Conservation (phyloP, 2,797 vertebrate species). For the Orestias chungarensis region DNA sequence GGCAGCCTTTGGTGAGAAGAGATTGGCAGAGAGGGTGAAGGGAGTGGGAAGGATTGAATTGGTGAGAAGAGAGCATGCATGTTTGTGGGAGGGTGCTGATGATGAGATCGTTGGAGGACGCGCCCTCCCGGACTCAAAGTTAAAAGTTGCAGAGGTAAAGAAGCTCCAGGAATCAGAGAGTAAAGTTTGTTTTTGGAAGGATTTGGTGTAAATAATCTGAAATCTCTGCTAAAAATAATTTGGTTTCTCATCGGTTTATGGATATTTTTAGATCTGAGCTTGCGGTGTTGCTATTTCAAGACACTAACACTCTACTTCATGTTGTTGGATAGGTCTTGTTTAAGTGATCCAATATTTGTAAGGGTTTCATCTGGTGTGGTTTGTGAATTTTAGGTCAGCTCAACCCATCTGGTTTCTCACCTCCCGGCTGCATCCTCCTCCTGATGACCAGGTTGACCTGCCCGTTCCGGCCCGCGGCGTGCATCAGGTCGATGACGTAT, state of each 20-base stretch:
- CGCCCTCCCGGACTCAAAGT: slow-evolving; percentile 6
- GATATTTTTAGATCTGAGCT: too few relatives aligned
- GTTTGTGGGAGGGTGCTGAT: slow-evolving; percentile 19
- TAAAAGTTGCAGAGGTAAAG: slow-evolving; percentile 22
- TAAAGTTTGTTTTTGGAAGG: slow-evolving; percentile 8
- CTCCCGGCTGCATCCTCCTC: slow-evolving; percentile 86
- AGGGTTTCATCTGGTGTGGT: too few relatives aligned
- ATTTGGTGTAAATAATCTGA: not conserved
- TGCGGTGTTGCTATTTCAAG: too few relatives aligned
- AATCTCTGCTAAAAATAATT: too few relatives aligned
- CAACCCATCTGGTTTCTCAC: slow-evolving; percentile 68
- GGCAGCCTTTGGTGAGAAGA: slow-evolving; percentile 45
- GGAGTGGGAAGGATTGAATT: slow-evolving; percentile 54
- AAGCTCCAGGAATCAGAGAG: slow-evolving; percentile 10
- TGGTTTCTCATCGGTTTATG: too few relatives aligned
- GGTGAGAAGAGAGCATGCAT: slow-evolving; percentile 37
- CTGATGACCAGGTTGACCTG: slow-evolving; percentile 96
- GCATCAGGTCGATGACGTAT: slow-evolving; percentile 98
- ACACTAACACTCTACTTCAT: too few relatives aligned
- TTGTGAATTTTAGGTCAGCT: too few relatives aligned
- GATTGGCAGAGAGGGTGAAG: slow-evolving; percentile 51
- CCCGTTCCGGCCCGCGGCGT: slow-evolving; percentile 92
- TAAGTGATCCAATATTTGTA: too few relatives aligned
- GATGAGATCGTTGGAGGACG: slow-evolving; percentile 43
- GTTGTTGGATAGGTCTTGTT: too few relatives aligned